Conservation (phyloP, 2,888 invertebrate species). For the Perizoma flavofasciatum region DNA sequence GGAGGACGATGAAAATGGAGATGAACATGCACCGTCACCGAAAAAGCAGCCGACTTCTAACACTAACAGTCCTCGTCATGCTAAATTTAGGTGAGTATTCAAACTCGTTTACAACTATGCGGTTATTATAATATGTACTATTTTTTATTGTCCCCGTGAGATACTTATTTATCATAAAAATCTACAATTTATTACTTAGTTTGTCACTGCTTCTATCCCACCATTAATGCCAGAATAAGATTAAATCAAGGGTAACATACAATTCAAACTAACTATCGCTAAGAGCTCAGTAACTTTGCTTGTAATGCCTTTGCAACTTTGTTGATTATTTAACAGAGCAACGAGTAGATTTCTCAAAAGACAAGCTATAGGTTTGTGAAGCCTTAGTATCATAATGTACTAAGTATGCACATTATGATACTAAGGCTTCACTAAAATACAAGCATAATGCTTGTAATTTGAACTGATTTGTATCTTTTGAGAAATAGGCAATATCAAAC, state of each 20-base stretch:
- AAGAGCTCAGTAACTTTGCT: neutral
- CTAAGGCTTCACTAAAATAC: too few species aligned
- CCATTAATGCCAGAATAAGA: conserved; percentile 11
- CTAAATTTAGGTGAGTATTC: conserved; percentile 79
- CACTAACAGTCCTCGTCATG: conserved; percentile 87
- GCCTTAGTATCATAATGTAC: too few species aligned
- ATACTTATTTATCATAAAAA: too few species aligned
- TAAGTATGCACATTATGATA: too few species aligned
- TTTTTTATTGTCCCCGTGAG: too few species aligned
- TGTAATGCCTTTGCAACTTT: conserved; percentile 3
- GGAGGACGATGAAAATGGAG: conserved; percentile 96
- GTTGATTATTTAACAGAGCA: too few species aligned
- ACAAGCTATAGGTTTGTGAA: too few species aligned
- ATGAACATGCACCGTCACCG: conserved; percentile 87
- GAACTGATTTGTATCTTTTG: too few species aligned
- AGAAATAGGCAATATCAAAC: too few species aligned
- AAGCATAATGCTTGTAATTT: too few species aligned
- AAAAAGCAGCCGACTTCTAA: conserved; percentile 84
- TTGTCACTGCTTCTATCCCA: neutral
- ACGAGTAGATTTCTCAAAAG: too few species aligned
- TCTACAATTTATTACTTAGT: neutral
- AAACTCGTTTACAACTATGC: neutral
- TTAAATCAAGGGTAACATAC: conserved; percentile 9
- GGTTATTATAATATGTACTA: neutral
- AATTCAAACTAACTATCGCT: conserved; percentile 6